phyloP scores from a whole-genome alignment of 2,797 vertebrate genomes.

The Aplochiton taeniatus region DNA sequence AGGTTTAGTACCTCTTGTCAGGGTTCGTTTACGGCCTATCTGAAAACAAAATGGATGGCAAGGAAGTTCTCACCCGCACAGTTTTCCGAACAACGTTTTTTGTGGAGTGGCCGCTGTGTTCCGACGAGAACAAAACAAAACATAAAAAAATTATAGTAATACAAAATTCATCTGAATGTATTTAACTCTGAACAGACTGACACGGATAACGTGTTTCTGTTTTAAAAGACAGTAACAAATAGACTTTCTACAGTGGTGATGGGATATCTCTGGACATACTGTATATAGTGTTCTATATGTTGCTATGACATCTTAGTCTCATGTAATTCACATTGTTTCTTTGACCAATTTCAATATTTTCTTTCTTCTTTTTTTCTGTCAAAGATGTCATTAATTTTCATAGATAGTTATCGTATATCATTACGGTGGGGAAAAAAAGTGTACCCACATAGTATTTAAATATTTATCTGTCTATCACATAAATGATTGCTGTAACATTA shows the following conservation, averaged over 20 bases:
- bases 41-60: no score
- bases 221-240: constrained; percentile 14
- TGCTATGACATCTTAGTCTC: no score
- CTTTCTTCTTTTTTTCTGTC: constrained; percentile 26
- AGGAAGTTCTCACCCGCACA: no score
- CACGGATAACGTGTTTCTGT: background rate
- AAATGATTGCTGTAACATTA: constrained; percentile 49
- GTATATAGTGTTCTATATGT: constrained; percentile 51
- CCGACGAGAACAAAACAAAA: no score
- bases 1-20: background rate
- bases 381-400: constrained; percentile 35
- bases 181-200: no score
- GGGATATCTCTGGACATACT: constrained; percentile 59
- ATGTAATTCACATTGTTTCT: no score
- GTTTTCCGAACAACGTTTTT: no score
- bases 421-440: constrained; percentile 37
- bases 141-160: background rate
- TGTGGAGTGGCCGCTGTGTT: no score
- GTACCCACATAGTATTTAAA: constrained; percentile 38
- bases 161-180: background rate
- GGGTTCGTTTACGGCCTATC: no score
- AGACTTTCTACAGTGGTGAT: constrained; percentile 50
- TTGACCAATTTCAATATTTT: no score
- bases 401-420: constrained; percentile 43
- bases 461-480: constrained; percentile 46